A percentile compares a stretch with the other conserved stretches of the same genome.
phyloP scores from a whole-genome alignment of 2,797 vertebrate genomes.

The Microctenopoma lineatum region DNA sequence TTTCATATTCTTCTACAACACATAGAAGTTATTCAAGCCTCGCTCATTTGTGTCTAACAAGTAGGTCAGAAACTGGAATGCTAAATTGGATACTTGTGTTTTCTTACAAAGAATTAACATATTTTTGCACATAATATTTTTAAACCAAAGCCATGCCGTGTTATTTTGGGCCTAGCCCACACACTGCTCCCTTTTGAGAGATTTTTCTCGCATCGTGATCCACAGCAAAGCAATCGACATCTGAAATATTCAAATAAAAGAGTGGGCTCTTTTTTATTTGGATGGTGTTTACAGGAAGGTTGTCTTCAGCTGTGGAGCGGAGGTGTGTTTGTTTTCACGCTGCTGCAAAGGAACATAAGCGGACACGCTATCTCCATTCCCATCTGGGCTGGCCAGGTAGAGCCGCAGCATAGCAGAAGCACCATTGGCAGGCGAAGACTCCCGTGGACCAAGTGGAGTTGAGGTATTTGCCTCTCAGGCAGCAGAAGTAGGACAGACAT shows the following conservation, averaged over 20 bases:
- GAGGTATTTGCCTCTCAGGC: conserved; percentile 82
- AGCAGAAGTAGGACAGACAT: conserved; percentile 55
- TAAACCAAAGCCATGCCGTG: conserved; percentile 35
- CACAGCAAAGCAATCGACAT: conserved; percentile 44
- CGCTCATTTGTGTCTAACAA: conserved; percentile 61
- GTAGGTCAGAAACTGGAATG: conserved; percentile 58
- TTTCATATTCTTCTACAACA: conserved; percentile 45
- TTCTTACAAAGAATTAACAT: conserved; percentile 55
- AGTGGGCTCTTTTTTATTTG: conserved; percentile 12
- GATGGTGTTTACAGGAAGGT: conserved; percentile 56
- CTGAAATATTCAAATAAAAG: conserved; percentile 55
- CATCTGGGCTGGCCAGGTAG: conserved; percentile 78
- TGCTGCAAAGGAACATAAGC: conserved; percentile 68
- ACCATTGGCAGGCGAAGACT: conserved; percentile 66
- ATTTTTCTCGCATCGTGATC: conserved; percentile 47
- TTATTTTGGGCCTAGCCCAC: conserved; percentile 58
- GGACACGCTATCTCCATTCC: conserved; percentile 74
- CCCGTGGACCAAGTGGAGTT: conserved; percentile 65
- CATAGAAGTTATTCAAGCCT: conserved; percentile 47
- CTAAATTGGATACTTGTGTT: conserved; percentile 48
- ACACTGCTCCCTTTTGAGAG: conserved; percentile 46
- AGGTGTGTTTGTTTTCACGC: conserved; percentile 82
- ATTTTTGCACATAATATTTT: conserved; percentile 62
- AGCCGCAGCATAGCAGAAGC: conserved; percentile 53
- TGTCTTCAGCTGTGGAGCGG: conserved; percentile 61